Conservation (phyloP, 2,888 invertebrate genomes). For the Operophtera brumata region DNA sequence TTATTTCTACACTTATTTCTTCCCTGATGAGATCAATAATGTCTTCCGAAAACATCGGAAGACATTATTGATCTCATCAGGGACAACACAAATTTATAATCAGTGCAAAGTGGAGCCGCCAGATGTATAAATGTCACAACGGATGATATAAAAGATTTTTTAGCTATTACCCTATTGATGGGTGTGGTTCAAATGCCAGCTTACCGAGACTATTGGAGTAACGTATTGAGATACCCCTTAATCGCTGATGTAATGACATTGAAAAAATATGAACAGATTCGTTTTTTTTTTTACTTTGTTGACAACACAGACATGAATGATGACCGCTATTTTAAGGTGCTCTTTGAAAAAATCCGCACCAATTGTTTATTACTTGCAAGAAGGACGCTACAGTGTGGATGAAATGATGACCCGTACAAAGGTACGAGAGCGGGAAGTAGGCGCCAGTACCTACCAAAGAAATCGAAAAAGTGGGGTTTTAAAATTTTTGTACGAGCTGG, state of each 20-base stretch:
- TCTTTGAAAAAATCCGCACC: background rate
- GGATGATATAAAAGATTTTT: background rate
- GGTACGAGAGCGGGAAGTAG: slow-evolving; percentile 2
- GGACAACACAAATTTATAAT: no score
- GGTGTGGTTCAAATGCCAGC: slow-evolving; percentile 1
- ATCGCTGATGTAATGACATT: slow-evolving; percentile 1
- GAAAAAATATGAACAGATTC: background rate
- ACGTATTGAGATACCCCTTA: background rate
- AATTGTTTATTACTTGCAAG: slow-evolving; percentile 2
- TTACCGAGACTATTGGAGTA: slow-evolving; percentile 1
- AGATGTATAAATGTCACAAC: background rate
- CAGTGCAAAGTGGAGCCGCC: background rate
- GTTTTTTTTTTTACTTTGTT: background rate
- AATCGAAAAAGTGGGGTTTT: slow-evolving; percentile 1
- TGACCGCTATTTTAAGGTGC: slow-evolving; percentile 3
- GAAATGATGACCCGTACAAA: slow-evolving; percentile 12
- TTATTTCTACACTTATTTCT: no score
- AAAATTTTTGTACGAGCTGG: slow-evolving; percentile 6
- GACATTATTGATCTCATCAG: no score
- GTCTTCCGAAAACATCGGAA: no score
- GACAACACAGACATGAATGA: slow-evolving; percentile 2
- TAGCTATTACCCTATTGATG: background rate
- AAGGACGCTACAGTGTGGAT: background rate
- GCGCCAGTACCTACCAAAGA: background rate
- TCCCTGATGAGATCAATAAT: no score